phyloP scores from a whole-genome alignment of 2,113 vertebrate genomes.

The Psettodes erumei region DNA sequence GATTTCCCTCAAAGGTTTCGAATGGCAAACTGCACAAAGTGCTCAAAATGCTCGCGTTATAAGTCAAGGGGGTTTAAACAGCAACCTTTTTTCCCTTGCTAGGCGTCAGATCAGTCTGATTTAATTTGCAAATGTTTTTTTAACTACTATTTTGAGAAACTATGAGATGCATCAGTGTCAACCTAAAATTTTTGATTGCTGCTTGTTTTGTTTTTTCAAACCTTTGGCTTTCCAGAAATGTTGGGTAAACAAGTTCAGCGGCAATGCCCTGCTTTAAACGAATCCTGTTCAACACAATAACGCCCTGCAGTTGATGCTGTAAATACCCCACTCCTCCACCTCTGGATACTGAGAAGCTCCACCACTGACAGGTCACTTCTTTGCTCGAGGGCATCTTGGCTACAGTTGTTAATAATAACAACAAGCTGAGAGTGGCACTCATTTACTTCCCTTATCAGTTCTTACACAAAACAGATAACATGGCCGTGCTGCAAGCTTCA shows the following conservation, averaged over 20 bases:
- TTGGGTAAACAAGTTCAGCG: neutral
- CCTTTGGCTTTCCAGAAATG: neutral
- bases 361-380: neutral
- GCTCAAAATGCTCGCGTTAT: slow-evolving; percentile 1
- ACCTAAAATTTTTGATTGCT: neutral
- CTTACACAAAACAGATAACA: neutral
- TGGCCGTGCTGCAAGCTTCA: neutral
- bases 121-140: neutral
- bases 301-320: neutral
- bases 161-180: neutral
- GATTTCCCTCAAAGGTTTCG: slow-evolving; percentile 18
- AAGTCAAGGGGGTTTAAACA: neutral
- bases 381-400: neutral
- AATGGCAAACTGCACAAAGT: neutral
- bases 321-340: neutral
- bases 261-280: neutral
- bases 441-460: neutral
- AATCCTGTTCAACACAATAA: neutral
- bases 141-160: too few relatives aligned
- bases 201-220: neutral
- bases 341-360: neutral
- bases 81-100: neutral
- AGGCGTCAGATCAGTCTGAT: neutral
- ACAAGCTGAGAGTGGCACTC: neutral
- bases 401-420: neutral